Conservation (phyloP, 2,797 vertebrate species). For the Decapterus maruadsi region DNA sequence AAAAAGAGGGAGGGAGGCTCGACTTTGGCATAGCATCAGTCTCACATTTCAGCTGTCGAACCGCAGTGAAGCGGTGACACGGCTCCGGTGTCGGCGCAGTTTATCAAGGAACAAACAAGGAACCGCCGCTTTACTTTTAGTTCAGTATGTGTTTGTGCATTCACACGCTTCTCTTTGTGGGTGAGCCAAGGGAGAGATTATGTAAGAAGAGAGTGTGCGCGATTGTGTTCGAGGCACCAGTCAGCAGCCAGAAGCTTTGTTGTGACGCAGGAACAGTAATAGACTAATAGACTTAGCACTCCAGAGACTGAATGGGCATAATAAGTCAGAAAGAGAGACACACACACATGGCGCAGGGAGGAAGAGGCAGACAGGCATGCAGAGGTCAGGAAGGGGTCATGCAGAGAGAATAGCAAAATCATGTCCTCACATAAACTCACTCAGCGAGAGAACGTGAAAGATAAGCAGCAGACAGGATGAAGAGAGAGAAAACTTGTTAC, state of each 20-base stretch:
- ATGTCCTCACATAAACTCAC: slow-evolving; percentile 33
- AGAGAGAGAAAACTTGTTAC: slow-evolving; percentile 26
- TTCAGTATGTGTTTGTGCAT: slow-evolving; percentile 13
- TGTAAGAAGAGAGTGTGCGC: slow-evolving; percentile 40
- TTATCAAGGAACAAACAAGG: slow-evolving; percentile 4
- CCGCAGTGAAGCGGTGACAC: no score
- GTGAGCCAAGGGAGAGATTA: slow-evolving; percentile 35
- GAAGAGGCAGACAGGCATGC: background rate
- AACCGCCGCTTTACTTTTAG: slow-evolving; percentile 2
- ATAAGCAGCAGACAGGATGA: slow-evolving; percentile 26
- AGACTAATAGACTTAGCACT: slow-evolving; percentile 56
- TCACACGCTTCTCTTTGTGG: slow-evolving; percentile 16
- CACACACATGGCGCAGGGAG: slow-evolving; percentile 1
- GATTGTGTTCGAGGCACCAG: slow-evolving; percentile 41
- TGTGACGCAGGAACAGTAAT: slow-evolving; percentile 53
- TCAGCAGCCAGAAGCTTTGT: slow-evolving; percentile 60
- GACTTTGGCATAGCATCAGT: background rate
- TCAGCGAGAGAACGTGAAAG: background rate
- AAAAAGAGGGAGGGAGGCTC: no score
- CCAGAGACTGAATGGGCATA: slow-evolving; percentile 36
- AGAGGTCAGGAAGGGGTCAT: slow-evolving; percentile 37
- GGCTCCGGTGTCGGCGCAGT: background rate
- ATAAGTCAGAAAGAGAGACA: slow-evolving; percentile 30
- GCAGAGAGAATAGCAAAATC: slow-evolving; percentile 3
- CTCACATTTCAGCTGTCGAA: background rate